Conservation (phyloP, 1,140 invertebrate species). For the Phortica variegata region DNA sequence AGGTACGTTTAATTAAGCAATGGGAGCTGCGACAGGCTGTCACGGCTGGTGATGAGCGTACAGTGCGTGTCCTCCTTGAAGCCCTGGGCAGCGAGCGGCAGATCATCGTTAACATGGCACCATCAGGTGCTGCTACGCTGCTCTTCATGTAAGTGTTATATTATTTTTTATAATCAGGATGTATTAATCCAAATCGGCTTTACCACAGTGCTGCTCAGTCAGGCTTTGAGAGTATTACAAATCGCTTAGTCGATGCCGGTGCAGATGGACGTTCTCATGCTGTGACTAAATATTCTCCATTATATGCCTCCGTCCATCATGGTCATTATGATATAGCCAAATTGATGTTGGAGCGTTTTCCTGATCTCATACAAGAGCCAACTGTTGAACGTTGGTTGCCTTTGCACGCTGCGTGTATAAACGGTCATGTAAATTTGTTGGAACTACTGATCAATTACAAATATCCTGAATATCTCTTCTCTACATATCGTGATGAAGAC, state of each 20-base stretch:
- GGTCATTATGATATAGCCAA: conserved; percentile 80
- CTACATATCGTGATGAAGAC: conserved; percentile 68
- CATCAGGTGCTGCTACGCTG: conserved; percentile 81
- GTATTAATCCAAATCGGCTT: neutral
- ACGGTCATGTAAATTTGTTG: conserved; percentile 76
- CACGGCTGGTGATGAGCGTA: conserved; percentile 65
- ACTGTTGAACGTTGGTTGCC: conserved; percentile 93
- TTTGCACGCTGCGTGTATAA: conserved; percentile 88
- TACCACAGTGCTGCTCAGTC: conserved; percentile 72
- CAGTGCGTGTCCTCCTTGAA: conserved; percentile 66
- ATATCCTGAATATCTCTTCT: conserved; percentile 74
- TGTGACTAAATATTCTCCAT: conserved; percentile 86
- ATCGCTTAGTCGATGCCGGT: conserved; percentile 74
- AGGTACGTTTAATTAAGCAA: conserved; percentile 69
- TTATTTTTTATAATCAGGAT: neutral
- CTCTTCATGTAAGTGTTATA: conserved; percentile 73
- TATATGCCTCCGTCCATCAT: conserved; percentile 89
- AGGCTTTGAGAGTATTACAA: conserved; percentile 78
- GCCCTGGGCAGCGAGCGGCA: conserved; percentile 68
- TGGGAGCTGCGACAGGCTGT: conserved; percentile 73
- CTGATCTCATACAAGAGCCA: conserved; percentile 65
- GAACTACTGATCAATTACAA: conserved; percentile 78
- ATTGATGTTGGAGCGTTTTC: conserved; percentile 71
- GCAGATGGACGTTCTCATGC: conserved; percentile 85
- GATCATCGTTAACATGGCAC: conserved; percentile 80